Evolutionary conservation across 2,113 vertebrate genomes (phyloP).

Genomic region (Acanthisitta chloris): DNA sequence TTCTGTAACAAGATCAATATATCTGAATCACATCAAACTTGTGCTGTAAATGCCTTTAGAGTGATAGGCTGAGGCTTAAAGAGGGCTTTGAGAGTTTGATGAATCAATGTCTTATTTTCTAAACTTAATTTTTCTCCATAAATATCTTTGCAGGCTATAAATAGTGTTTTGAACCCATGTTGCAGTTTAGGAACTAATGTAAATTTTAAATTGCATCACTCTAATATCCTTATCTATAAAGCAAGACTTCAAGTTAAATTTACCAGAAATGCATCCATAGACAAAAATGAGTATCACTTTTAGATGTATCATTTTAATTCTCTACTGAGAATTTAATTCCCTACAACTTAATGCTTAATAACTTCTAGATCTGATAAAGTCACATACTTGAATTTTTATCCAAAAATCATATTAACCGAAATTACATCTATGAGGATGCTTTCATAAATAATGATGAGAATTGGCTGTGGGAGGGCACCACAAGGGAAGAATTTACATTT

Average conservation of each 20-base stretch:
- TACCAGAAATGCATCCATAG: neutral
- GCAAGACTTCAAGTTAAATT: neutral
- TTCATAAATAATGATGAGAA: neutral
- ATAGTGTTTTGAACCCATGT: neutral
- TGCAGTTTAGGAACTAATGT: neutral
- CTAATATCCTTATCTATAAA: neutral
- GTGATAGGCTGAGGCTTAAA: neutral
- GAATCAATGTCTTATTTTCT: neutral
- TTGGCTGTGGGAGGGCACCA: neutral
- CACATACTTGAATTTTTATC: neutral
- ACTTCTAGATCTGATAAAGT: neutral
- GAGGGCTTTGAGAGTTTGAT: neutral
- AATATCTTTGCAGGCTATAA: neutral
- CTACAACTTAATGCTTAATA: neutral
- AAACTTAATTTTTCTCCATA: neutral
- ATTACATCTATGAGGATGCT: neutral
- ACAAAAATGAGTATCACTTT: neutral
- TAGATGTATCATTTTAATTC: neutral
- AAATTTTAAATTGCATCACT: neutral
- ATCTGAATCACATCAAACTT: neutral
- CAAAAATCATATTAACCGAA: neutral
- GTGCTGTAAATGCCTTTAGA: neutral
- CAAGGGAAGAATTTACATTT: neutral
- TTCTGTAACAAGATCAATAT: slow-evolving; percentile 33
- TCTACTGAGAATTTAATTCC: neutral